Conservation (phyloP, 2,888 invertebrate genomes). For the Micropterix aruncella region DNA sequence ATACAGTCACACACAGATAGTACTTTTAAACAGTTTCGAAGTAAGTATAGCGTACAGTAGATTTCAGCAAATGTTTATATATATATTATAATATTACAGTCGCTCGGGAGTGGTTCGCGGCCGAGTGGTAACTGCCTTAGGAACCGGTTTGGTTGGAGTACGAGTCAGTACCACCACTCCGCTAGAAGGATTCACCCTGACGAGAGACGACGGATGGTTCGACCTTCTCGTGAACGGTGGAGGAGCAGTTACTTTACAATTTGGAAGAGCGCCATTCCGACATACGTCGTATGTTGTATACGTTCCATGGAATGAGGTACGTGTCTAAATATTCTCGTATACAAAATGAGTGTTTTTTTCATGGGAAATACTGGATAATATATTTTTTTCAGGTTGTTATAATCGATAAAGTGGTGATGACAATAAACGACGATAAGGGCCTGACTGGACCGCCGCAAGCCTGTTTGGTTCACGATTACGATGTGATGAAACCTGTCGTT, state of each 20-base stretch:
- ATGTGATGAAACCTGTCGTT: conserved; percentile 85
- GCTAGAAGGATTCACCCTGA: conserved; percentile 91
- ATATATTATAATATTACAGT: conserved; percentile 34
- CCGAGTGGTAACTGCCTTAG: conserved; percentile 79
- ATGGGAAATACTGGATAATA: background rate
- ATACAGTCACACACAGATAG: no score
- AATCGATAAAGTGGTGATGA: conserved; percentile 76
- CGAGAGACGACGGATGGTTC: conserved; percentile 90
- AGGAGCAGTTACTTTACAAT: conserved; percentile 88
- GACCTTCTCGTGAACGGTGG: conserved; percentile 99
- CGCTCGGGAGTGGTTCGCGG: conserved; percentile 96
- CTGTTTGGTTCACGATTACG: conserved; percentile 81
- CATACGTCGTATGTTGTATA: conserved; percentile 78
- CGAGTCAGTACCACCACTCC: conserved; percentile 88
- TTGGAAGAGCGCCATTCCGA: conserved; percentile 83
- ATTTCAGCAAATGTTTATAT: no score
- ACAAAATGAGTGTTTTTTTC: background rate
- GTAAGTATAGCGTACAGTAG: no score
- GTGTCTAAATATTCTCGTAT: background rate
- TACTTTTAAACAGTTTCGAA: conserved; percentile 4
- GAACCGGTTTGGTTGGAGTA: conserved; percentile 89
- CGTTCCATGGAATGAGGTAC: conserved; percentile 92
- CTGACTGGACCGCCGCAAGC: conserved; percentile 54
- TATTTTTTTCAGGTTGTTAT: conserved; percentile 60
- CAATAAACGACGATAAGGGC: conserved; percentile 66